phyloP scores from a whole-genome alignment of 2,113 vertebrate species.

The Sterrhoptilus dennistouni region DNA sequence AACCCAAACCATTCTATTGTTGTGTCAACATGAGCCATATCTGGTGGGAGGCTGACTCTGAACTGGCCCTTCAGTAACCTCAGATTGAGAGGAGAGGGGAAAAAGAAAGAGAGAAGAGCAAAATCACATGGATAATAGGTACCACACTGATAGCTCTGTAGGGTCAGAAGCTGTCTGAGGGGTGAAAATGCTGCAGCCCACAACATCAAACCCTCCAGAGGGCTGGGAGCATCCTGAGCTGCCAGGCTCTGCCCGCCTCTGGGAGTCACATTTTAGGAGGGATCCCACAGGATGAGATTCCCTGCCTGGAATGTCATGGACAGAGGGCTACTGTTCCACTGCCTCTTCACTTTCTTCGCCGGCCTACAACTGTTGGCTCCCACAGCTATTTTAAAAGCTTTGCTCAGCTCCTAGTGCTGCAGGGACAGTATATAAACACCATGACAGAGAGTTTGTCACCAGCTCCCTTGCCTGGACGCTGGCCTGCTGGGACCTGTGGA shows the following conservation, averaged over 20 bases:
- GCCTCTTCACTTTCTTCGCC: not conserved
- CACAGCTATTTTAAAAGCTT: not conserved
- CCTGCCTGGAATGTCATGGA: not conserved
- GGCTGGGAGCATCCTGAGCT: not conserved
- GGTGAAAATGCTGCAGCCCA: not conserved
- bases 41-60: not conserved
- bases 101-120: not conserved
- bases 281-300: not conserved
- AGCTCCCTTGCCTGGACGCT: not conserved
- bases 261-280: not conserved
- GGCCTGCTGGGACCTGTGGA: not conserved
- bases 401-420: not conserved
- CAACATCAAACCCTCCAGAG: not conserved
- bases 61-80: not conserved
- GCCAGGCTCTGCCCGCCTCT: not conserved
- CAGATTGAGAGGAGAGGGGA: not conserved
- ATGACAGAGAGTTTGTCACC: not conserved
- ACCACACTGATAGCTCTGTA: not conserved
- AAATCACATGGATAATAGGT: not conserved
- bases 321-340: not conserved
- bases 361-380: not conserved
- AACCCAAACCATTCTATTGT: not conserved
- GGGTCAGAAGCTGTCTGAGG: not conserved
- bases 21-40: not conserved
- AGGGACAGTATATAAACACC: not conserved